Evolutionary conservation across 2,797 vertebrate species (phyloP).

Genomic region (Enteromius treurensis): DNA sequence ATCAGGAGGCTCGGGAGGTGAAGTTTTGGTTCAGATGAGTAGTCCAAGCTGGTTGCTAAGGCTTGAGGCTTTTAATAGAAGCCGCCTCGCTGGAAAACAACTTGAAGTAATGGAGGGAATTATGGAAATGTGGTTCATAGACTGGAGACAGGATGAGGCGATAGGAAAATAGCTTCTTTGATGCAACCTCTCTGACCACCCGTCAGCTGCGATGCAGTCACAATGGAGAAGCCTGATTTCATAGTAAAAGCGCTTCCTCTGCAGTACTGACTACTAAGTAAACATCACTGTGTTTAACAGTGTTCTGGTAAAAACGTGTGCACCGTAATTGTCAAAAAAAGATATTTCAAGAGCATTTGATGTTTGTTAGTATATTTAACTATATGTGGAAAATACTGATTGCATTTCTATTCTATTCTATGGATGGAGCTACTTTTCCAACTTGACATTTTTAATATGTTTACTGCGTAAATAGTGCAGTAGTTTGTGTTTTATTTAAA

Average conservation of each 20-base stretch:
- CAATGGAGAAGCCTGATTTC: neutral
- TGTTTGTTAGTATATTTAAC: no score
- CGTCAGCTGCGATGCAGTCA: neutral
- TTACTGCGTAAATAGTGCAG: neutral
- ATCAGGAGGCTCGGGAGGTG: neutral
- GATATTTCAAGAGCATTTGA: no score
- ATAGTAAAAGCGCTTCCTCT: neutral
- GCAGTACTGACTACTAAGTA: neutral
- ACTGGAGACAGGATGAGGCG: neutral
- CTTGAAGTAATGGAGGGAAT: constrained; percentile 23
- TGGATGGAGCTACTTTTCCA: no score
- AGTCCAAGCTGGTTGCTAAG: constrained; percentile 21
- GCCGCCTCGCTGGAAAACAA: constrained; percentile 39
- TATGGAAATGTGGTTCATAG: constrained; percentile 29
- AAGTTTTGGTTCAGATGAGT: constrained; percentile 15
- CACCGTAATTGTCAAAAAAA: neutral
- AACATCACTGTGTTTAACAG: neutral
- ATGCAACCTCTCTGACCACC: neutral
- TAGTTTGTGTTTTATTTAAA: neutral
- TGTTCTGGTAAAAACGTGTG: neutral
- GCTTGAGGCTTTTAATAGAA: constrained; percentile 42
- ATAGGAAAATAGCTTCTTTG: neutral
- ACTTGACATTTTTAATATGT: neutral
- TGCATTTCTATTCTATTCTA: no score
- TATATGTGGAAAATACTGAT: no score